Conservation (phyloP, 1,140 invertebrate genomes). For the Magallana angulata region DNA sequence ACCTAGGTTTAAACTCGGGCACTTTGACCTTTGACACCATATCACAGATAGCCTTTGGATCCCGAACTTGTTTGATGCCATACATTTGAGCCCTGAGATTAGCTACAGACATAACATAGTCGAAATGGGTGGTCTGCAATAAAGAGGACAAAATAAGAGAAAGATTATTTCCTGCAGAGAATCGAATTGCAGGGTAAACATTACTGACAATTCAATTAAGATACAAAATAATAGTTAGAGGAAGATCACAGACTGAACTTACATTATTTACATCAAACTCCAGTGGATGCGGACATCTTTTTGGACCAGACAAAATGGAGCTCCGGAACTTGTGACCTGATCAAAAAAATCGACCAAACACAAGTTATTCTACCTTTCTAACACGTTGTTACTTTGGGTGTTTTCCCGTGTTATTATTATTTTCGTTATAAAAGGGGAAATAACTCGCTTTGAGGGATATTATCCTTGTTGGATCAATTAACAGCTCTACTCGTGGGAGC, state of each 20-base stretch:
- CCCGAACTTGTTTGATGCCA: conserved; percentile 83
- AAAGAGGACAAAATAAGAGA: not conserved
- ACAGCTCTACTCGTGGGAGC: too few relatives aligned
- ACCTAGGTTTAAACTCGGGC: conserved; percentile 93
- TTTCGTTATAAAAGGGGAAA: too few relatives aligned
- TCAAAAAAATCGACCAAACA: conserved; percentile 44
- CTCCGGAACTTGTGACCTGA: conserved; percentile 86
- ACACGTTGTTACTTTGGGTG: too few relatives aligned
- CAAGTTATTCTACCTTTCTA: too few relatives aligned
- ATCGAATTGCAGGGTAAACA: too few relatives aligned
- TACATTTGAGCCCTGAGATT: conserved; percentile 96
- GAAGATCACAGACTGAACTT: conserved; percentile 57
- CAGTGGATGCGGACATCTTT: conserved; percentile 93
- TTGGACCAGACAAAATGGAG: conserved; percentile 99
- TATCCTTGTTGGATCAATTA: too few relatives aligned
- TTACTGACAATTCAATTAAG: too few relatives aligned
- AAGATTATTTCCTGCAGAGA: too few relatives aligned
- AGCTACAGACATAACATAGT: conserved; percentile 94
- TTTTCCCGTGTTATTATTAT: too few relatives aligned
- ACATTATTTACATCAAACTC: conserved; percentile 79
- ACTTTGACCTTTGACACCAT: conserved; percentile 85
- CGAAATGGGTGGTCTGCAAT: conserved; percentile 87
- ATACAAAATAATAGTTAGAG: too few relatives aligned
- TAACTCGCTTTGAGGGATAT: too few relatives aligned
- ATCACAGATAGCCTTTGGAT: conserved; percentile 85